phyloP scores from a whole-genome alignment of 1,140 invertebrate genomes.

The Lepidurus arcticus region DNA sequence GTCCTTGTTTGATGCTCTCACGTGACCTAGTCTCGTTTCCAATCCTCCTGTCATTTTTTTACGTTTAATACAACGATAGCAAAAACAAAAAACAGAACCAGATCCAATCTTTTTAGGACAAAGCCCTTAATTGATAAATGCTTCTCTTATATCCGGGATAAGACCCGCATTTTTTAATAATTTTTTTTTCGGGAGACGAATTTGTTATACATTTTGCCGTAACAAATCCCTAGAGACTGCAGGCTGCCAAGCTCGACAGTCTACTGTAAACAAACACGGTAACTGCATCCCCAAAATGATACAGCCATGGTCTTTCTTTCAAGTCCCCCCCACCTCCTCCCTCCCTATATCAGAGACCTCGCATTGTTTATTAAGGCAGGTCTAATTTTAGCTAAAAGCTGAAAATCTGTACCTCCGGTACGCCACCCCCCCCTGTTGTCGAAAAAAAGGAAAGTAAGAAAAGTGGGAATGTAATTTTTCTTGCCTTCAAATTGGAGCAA shows the following conservation, averaged over 20 bases:
- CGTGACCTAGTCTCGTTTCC: background rate
- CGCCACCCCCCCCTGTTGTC: constrained; percentile 27
- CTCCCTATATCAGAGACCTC: background rate
- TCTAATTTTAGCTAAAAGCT: constrained; percentile 1
- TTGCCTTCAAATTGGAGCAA: background rate
- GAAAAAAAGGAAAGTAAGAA: background rate
- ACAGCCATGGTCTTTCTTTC: background rate
- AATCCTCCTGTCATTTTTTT: background rate
- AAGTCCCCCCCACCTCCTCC: background rate
- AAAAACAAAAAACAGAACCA: background rate
- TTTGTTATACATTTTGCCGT: background rate
- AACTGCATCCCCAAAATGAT: constrained; percentile 7
- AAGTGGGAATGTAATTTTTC: background rate
- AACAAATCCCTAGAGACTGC: background rate
- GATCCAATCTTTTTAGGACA: background rate
- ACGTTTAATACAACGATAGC: background rate
- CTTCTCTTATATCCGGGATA: background rate
- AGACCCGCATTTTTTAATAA: background rate
- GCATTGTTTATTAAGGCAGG: background rate
- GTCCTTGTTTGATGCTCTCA: background rate
- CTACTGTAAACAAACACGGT: background rate
- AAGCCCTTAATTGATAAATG: constrained; percentile 11
- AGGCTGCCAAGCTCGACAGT: constrained; percentile 1
- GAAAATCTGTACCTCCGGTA: background rate
- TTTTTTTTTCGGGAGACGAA: background rate